Evolutionary conservation across 2,888 invertebrate genomes (phyloP), one percentile per base, ranked within the genome.

Genomic region (Allolobophora icterica): DNA sequence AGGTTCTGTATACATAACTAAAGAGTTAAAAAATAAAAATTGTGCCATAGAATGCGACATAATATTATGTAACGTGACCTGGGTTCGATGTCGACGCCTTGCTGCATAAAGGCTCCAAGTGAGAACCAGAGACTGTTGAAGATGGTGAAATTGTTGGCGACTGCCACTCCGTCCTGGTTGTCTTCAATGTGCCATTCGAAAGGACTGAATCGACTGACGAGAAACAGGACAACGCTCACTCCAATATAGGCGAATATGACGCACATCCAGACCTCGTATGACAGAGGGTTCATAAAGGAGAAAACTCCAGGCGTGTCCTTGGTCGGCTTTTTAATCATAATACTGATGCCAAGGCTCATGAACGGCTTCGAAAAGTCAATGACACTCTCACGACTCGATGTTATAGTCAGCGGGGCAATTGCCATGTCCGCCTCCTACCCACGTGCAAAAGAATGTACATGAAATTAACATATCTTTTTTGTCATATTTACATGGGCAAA

Each of bases 301-400:
- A 99, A 99, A 58, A 99, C 98, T 83, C 98, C 98, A 30, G 95
- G 97, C 94, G 97, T 97, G 95, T 98, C 97, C 95, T 98, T 98
- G 93, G 97, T 96, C 33, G 98, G 98, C 95, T 97, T 98, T 89
- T 91, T 91, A 94, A 98, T 97, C 97, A 98, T 98, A 93, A 99
- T 98, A 94, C 98, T 98, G 94, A 98, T 98, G 92, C 99, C 98
- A 92, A 99, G 96, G 33, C 98, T 98, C 97, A 99, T 98, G 96
- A 99, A 99, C 13, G 99, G 99, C 95, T 99, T 99, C 94, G 98
- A 98, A 96, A 99, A 99, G 96, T 99, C 99, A 94, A 99, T 98
- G 93, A 98, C 98, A 93, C 97, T 96, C 96, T 99, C 98, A 89
- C 99, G 96, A 94, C 98, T 98, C n/a, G 98, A 97, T 52, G 98